Conservation (phyloP, 2,113 vertebrate genomes). For the Equus quagga region DNA sequence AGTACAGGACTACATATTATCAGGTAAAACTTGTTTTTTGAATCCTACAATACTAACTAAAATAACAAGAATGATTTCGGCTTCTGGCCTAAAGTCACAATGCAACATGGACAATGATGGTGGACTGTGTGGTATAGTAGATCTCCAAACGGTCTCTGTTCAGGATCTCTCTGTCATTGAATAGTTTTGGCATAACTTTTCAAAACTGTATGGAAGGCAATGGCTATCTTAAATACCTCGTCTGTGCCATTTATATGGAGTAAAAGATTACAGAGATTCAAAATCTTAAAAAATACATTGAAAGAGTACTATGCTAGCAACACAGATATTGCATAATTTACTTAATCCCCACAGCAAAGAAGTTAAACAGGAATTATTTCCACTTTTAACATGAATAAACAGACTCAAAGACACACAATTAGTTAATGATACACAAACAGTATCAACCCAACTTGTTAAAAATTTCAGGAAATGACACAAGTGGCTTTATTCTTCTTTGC, state of each 20-base stretch:
- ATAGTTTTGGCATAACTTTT: background rate
- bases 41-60: background rate
- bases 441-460: background rate
- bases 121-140: background rate
- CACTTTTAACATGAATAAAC: background rate
- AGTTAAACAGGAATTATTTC: background rate
- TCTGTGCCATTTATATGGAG: background rate
- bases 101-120: background rate
- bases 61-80: background rate
- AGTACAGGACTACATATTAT: background rate
- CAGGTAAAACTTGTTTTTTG: background rate
- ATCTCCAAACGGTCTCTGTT: background rate
- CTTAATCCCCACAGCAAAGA: background rate
- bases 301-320: background rate
- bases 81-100: constrained; percentile 9
- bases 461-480: background rate
- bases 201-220: background rate
- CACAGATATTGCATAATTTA: background rate
- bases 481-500: background rate
- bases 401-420: background rate
- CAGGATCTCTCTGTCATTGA: background rate
- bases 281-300: background rate
- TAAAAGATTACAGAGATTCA: background rate
- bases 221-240: background rate
- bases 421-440: background rate